Evolutionary conservation across 2,113 vertebrate species (phyloP), one percentile per base, ranked within the genome.

Genomic region (Paramormyrops kingsleyae): DNA sequence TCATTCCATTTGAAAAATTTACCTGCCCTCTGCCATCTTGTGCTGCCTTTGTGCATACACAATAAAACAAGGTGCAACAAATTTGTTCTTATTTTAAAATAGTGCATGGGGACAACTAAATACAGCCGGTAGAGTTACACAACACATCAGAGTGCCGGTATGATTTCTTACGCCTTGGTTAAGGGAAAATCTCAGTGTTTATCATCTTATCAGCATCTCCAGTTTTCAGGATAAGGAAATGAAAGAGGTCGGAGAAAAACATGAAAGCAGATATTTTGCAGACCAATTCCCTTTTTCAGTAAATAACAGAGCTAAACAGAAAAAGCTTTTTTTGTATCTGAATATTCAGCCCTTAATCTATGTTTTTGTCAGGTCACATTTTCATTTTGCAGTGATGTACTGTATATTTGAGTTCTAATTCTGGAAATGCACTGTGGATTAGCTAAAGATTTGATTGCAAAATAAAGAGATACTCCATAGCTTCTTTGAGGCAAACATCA

Each of bases 41-140:
- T 80, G 74, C 74, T 19, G 35, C 31, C 74, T 80, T 80, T 80
- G 74, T 80, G 74, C 35, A 19, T 42, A 2, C 35, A 80, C 31
- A 80, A 42, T 80, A 42, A 80, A 80, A 80, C 74, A 46, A n/a
- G 17, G 83, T 42, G 46, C 24, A 47, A 46, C 44, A 84, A n/a
- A 84, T 84, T 46, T 84, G 21, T 84, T 84, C 83, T 47, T n/a
- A 13, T 84, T n/a, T 47, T 84, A 84, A 84, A 46, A 84, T 84
- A 24, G 44, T 84, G 83, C 24, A 84, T 47, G 19, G 39, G 39
- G 21, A 17, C 44, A n/a, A 39, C 44, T 83, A 46, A 46, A 47
- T 47, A 12, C 44, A 9, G 80, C 80, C 21, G 13, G 80, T 17
- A 24, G 35, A 83, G 44, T 83, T 83, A 83, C 35, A 10, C 39